Base-by-base conservation (phyloP, 2,797 vertebrate genomes). In the Melanogrammus aeglefinus region DNA sequence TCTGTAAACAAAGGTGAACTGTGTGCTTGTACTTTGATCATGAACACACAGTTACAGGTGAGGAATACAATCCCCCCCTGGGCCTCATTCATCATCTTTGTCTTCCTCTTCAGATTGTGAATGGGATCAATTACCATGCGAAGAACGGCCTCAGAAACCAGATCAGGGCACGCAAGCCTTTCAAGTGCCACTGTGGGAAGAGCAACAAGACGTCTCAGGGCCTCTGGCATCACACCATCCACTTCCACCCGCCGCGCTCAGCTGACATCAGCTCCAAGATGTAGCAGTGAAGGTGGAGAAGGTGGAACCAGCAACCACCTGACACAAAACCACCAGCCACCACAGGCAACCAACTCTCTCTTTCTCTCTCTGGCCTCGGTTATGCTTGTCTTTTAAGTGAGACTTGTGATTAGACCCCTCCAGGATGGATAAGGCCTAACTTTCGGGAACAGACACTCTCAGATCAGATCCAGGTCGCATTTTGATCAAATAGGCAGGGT, bases 161-260 rank as follows among this genome's bases (percentile, higher is more conserved):
- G 93, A 97, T 99, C 88, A 96, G 97, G 18, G 97, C 99, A 85
- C 96, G 97, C 88, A 99, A 99, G 91, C 96, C 97, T 78, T 99
- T 98, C 91, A 99, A 99, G 90, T 99, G 98, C 90, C 97, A 97
- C 79, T 99, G 98, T 81, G 97, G 98, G 81, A 99, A 99, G 95
- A 99, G 97, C 95, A 99, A 99, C 95, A 99, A 99, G 95, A 98
- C 96, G 84, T 96, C 98, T 94, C 98, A 99, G 96, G 97, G 98
- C 90, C 97, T 99, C 90, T 95, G 97, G 86, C 97, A 99, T 93
- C 98, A 99, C 94, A 99, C 97, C 94, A 97, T 99, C 95, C 99
- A 97, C 90, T 98, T 99, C 92, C 98, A 99, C 78, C 96, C 97
- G 36, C 97, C 97, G 16, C 93, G 98, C 93, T 97, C 96, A 35